These are phyloP conservation scores for Tipula unca DNA, from an alignment of 2,888 invertebrate genomes.

Conservation along the genomic window DNA sequence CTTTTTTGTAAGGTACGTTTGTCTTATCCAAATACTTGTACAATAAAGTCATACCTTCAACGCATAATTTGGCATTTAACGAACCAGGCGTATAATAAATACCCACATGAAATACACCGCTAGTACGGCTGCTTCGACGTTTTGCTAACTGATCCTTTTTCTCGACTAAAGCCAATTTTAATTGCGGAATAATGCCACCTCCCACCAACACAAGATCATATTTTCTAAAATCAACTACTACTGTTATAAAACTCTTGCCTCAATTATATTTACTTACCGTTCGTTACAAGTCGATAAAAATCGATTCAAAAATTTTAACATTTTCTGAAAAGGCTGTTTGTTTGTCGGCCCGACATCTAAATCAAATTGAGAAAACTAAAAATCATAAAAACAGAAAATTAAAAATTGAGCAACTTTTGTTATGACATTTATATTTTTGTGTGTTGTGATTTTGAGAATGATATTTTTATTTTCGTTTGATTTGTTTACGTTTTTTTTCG, in stretches of 20 bases:
- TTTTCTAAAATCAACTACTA: constrained; percentile 27
- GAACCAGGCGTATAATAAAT: constrained; percentile 80
- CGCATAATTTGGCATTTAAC: constrained; percentile 89
- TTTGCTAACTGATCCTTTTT: constrained; percentile 76
- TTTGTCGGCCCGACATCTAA: neutral
- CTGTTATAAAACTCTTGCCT: neutral
- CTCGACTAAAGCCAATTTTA: constrained; percentile 83
- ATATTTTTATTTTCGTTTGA: neutral
- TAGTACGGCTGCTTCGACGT: constrained; percentile 96
- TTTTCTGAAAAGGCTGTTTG: neutral
- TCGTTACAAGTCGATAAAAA: neutral
- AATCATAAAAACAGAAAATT: neutral
- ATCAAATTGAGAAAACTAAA: neutral
- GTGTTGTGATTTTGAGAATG: neutral
- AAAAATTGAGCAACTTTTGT: neutral
- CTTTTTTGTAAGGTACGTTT: constrained; percentile 82
- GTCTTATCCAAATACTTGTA: constrained; percentile 84
- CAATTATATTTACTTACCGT: neutral
- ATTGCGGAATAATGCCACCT: constrained; percentile 86
- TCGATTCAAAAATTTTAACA: neutral
- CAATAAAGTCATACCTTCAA: constrained; percentile 69
- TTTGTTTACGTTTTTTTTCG: neutral
- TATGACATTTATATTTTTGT: neutral
- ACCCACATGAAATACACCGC: constrained; percentile 97
- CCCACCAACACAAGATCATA: constrained; percentile 93